Conservation (phyloP, 2,888 invertebrate genomes). For the Macrosoma leucophasiata region DNA sequence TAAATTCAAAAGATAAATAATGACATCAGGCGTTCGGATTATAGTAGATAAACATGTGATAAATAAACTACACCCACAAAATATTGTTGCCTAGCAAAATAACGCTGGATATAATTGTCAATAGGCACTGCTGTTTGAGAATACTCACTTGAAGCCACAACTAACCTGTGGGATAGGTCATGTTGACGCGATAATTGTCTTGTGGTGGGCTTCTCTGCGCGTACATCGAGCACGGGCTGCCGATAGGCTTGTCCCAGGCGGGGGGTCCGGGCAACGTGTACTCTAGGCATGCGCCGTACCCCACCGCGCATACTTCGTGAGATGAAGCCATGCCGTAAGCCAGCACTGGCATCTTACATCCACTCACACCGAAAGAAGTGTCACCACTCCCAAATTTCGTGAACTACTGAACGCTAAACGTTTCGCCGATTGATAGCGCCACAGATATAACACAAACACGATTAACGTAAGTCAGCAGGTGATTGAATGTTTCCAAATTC, state of each 20-base stretch:
- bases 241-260: constrained; percentile 52
- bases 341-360: constrained; percentile 62
- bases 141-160: too few relatives aligned
- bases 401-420: constrained; percentile 34
- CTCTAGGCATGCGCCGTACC: constrained; percentile 42
- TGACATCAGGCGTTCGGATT: too few relatives aligned
- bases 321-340: constrained; percentile 55
- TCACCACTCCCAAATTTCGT: constrained; percentile 39
- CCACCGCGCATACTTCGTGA: constrained; percentile 53
- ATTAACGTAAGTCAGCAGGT: constrained; percentile 44
- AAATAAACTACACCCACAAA: too few relatives aligned
- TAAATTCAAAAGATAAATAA: too few relatives aligned
- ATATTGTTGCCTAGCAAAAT: too few relatives aligned
- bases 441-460: constrained; percentile 32
- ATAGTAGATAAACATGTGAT: too few relatives aligned
- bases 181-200: constrained; percentile 18
- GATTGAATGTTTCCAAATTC: constrained; percentile 33
- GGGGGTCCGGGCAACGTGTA: constrained; percentile 43
- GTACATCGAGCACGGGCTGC: constrained; percentile 39
- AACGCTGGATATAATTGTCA: too few relatives aligned
- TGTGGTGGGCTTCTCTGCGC: constrained; percentile 37
- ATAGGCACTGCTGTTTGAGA: too few relatives aligned
- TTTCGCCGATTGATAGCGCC: constrained; percentile 32
- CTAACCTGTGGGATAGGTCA: constrained; percentile 40
- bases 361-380: constrained; percentile 30